These are phyloP conservation scores for Sebastolobus alascanus DNA, from an alignment of 2,797 vertebrate genomes.

Conservation along the genomic window DNA sequence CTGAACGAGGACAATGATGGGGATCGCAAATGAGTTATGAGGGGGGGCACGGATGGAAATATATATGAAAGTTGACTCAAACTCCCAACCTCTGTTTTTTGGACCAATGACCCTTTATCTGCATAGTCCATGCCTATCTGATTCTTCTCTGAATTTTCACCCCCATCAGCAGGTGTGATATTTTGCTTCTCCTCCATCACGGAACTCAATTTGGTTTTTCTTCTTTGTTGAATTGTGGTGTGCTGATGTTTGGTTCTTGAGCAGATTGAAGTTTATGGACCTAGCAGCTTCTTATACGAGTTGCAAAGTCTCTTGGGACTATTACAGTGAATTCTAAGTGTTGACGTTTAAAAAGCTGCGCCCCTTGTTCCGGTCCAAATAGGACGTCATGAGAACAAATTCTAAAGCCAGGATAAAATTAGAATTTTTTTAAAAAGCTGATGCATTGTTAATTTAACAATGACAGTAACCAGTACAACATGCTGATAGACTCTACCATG, in stretches of 20 bases:
- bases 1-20: slow-evolving; percentile 12
- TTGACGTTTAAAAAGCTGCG: neutral
- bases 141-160: slow-evolving; percentile 4
- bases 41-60: slow-evolving; percentile 5
- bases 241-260: slow-evolving; percentile 9
- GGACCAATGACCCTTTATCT: slow-evolving; percentile 14
- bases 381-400: neutral
- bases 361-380: neutral
- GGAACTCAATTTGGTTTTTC: neutral
- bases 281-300: neutral
- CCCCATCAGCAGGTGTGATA: slow-evolving; percentile 5
- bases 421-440: neutral
- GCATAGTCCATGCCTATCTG: neutral
- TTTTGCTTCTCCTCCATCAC: neutral
- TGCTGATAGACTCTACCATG: neutral
- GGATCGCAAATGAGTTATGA: slow-evolving; percentile 25
- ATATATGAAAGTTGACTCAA: slow-evolving; percentile 10
- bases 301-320: neutral
- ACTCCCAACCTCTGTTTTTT: slow-evolving; percentile 7
- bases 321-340: neutral
- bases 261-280: neutral
- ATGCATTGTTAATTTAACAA: neutral
- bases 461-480: neutral
- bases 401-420: neutral
- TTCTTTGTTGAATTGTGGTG: slow-evolving; percentile 8